Base-by-base conservation (phyloP, 2,888 invertebrate genomes). In the Ypsolopha scabrella region DNA sequence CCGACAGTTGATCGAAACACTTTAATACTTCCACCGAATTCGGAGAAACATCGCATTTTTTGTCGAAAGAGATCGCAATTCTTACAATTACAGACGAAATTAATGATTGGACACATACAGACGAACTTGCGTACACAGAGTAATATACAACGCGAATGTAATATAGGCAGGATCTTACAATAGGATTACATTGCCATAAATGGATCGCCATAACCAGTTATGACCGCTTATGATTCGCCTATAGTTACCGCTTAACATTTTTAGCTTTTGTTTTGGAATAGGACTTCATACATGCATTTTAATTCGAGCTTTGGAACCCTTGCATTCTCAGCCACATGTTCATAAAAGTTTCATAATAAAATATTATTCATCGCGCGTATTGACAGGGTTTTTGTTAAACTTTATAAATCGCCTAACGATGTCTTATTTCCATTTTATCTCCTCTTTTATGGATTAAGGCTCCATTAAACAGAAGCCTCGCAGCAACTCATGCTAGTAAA, bases 101-200 rank as follows among this genome's bases (percentile, higher is more conserved):
- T 85, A 85, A 85, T 79, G 83, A 85, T 83, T 82, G 79, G 72
- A 79, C 80, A 80, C 79, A 80, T 77, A 52, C 57, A 55, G 53
- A 59, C 11, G 6, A 9, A 43, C 38, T 38, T 38, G 38, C 38
- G 6, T 38, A 6, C 38, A n/a, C 8, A 38, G 54, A 56, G 53
- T 55, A 56, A 7, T 24, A 51, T 56, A 56, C 59, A 46, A 47
- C 54, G 52, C 52, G 50, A 48, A 52, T 38, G 48, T 54, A 48
- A 60, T 62, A 63, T 55, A 61, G 58, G 58, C 63, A 57, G 64
- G 62, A 59, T 60, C 66, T 60, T 67, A 85, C 83, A 85, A 85
- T 85, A 85, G 85, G 82, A 82, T 80, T 73, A 77, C 80, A 74
- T 68, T 57, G 64, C 85, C 81, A 72, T 83, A 81, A 76, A 83